Conservation (phyloP, 2,888 invertebrate species). For the Callinectes sapidus region DNA sequence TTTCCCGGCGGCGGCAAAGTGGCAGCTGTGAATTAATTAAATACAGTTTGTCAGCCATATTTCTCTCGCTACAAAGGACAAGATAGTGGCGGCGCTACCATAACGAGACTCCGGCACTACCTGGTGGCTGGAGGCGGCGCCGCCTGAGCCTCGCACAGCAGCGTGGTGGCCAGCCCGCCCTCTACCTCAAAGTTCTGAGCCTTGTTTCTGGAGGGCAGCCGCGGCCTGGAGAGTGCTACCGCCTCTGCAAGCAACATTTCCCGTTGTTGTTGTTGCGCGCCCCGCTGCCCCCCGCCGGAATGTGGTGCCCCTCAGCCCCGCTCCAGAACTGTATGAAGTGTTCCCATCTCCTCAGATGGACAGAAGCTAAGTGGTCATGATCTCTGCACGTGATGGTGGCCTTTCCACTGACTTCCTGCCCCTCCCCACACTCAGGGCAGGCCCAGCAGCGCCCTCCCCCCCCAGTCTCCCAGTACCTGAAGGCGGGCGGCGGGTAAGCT, state of each 20-base stretch:
- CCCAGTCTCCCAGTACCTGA: slow-evolving; percentile 79
- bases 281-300: slow-evolving; percentile 83
- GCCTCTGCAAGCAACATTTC: slow-evolving; percentile 80
- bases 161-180: slow-evolving; percentile 77
- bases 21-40: not conserved
- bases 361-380: too few relatives aligned
- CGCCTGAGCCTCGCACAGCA: slow-evolving; percentile 85
- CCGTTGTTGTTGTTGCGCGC: not conserved
- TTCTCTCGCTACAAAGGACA: not conserved
- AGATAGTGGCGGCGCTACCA: not conserved
- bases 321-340: slow-evolving; percentile 80
- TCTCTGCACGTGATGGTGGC: slow-evolving; percentile 37
- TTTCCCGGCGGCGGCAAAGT: slow-evolving; percentile 13
- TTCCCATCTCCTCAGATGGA: not conserved
- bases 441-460: not conserved
- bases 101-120: slow-evolving; percentile 76
- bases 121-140: slow-evolving; percentile 84
- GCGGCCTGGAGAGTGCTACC: slow-evolving; percentile 85
- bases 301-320: slow-evolving; percentile 85
- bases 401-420: slow-evolving; percentile 68
- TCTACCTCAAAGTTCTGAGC: slow-evolving; percentile 63
- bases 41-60: not conserved
- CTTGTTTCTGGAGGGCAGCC: slow-evolving; percentile 78
- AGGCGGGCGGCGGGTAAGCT: slow-evolving; percentile 83
- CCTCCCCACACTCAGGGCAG: not conserved